Percentiles rank a stretch among this genome's conserved stretches.
Evolutionary conservation across 2,888 invertebrate species (phyloP).

Genomic region (Machimus rusticus): DNA sequence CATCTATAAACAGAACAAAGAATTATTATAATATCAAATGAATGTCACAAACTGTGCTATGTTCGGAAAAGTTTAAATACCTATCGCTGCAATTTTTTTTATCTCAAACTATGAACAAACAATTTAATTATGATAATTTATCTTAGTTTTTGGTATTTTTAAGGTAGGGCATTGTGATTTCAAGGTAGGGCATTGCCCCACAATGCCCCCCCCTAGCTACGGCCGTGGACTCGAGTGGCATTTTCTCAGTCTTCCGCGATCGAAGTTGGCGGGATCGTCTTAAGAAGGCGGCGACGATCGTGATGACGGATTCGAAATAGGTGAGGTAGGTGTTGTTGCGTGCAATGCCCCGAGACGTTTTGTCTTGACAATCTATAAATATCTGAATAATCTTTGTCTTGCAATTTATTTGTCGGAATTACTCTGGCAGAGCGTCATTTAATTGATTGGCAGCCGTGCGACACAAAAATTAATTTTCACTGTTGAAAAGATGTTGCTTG

Average conservation of each 20-base stretch:
- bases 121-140: no score
- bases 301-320: not conserved
- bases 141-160: no score
- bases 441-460: not conserved
- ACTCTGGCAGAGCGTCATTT: not conserved
- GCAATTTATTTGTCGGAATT: not conserved
- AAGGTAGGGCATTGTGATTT: no score
- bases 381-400: not conserved
- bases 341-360: not conserved
- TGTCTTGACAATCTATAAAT: not conserved
- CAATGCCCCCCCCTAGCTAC: no score
- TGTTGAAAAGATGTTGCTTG: not conserved
- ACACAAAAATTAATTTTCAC: not conserved
- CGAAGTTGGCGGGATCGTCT: not conserved
- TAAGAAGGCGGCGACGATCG: not conserved
- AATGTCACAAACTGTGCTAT: no score
- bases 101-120: no score
- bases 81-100: no score
- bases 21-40: no score
- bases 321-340: not conserved
- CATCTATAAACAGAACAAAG: no score
- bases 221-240: not conserved
- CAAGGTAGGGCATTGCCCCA: no score
- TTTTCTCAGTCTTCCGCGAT: not conserved
- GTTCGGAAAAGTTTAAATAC: no score